These are phyloP conservation scores for Stegodyphus mimosarum DNA, from an alignment of 1,140 invertebrate species.

Conservation along the genomic window DNA sequence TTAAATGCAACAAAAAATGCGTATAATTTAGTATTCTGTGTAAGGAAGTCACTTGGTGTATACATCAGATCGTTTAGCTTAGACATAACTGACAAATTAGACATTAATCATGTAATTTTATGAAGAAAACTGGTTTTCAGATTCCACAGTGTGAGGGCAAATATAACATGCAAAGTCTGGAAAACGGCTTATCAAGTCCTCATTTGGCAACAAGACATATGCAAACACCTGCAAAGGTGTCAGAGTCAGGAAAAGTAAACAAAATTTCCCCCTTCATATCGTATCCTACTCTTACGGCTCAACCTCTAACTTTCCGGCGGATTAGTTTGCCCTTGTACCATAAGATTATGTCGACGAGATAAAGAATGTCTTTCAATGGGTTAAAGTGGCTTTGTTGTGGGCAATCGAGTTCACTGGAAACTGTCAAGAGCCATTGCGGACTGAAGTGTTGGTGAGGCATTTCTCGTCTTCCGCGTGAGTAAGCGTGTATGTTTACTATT, in stretches of 20 bases:
- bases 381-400: slow-evolving; percentile 33
- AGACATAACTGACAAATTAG: too few relatives aligned
- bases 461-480: slow-evolving; percentile 12
- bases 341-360: slow-evolving; percentile 23
- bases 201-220: background rate
- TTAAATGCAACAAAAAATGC: too few relatives aligned
- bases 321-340: slow-evolving; percentile 34
- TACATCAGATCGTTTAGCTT: too few relatives aligned
- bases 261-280: slow-evolving; percentile 9
- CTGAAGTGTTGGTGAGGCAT: background rate
- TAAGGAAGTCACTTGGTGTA: too few relatives aligned
- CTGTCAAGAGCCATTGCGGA: slow-evolving; percentile 8
- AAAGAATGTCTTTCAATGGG: background rate
- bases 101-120: too few relatives aligned
- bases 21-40: too few relatives aligned
- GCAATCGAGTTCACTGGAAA: background rate
- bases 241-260: background rate
- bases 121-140: too few relatives aligned
- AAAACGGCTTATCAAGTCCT: too few relatives aligned
- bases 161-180: too few relatives aligned
- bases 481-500: background rate
- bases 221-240: background rate
- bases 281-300: slow-evolving; percentile 23
- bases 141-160: too few relatives aligned
- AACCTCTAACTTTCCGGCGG: slow-evolving; percentile 11